These are phyloP conservation scores for Argopecten irradians DNA, from an alignment of 1,140 invertebrate species.

Conservation along the genomic window DNA sequence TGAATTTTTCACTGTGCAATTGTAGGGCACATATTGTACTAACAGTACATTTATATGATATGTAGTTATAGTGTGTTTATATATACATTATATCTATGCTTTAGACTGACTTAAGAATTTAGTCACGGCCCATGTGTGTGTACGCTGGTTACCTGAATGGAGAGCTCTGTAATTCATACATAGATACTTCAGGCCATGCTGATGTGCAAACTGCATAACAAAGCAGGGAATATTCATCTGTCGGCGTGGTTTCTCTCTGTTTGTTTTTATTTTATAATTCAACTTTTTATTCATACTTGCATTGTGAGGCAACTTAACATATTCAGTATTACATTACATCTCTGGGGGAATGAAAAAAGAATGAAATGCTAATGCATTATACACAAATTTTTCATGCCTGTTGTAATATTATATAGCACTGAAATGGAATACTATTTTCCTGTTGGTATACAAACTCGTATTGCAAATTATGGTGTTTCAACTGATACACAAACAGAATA, in stretches of 20 bases:
- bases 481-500: neutral
- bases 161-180: neutral
- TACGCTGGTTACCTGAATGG: neutral
- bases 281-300: neutral
- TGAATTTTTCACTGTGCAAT: neutral
- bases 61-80: neutral
- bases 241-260: neutral
- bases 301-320: neutral
- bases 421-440: neutral
- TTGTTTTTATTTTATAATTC: neutral
- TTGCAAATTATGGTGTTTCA: neutral
- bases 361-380: neutral
- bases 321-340: neutral
- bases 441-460: neutral
- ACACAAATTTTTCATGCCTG: neutral
- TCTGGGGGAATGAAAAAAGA: neutral
- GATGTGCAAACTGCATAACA: neutral
- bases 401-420: neutral
- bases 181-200: neutral
- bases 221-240: neutral
- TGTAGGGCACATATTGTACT: neutral
- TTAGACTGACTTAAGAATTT: neutral
- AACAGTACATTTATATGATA: constrained; percentile 6
- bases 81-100: neutral
- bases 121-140: neutral